Evolutionary conservation across 2,888 invertebrate species (phyloP).

Genomic region (Acrobasis consociella): DNA sequence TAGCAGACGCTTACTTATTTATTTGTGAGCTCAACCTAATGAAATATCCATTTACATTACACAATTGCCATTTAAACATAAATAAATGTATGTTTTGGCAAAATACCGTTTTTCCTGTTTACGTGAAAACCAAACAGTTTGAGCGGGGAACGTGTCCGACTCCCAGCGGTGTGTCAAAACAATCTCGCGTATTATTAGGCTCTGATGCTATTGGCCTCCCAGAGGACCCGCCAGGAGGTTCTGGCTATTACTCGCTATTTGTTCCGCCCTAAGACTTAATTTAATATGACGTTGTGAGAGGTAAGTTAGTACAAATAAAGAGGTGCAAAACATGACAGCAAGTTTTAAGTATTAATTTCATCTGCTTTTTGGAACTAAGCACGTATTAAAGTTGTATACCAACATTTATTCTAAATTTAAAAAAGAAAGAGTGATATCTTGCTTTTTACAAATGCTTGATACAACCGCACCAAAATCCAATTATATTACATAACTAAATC

Average conservation of each 20-base stretch:
- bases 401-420: too few relatives aligned
- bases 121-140: slow-evolving; percentile 6
- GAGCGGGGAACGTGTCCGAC: slow-evolving; percentile 6
- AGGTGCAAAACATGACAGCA: too few relatives aligned
- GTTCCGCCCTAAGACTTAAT: slow-evolving; percentile 9
- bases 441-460: too few relatives aligned
- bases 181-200: slow-evolving; percentile 20
- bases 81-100: not conserved
- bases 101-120: not conserved
- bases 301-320: too few relatives aligned
- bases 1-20: too few relatives aligned
- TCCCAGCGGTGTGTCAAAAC: slow-evolving; percentile 19
- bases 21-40: not conserved
- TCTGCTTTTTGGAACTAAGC: too few relatives aligned
- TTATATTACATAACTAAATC: too few relatives aligned
- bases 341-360: too few relatives aligned
- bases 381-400: too few relatives aligned
- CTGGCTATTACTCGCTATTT: slow-evolving; percentile 12
- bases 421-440: too few relatives aligned
- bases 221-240: not conserved
- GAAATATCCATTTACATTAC: not conserved
- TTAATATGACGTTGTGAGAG: slow-evolving; percentile 6
- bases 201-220: slow-evolving; percentile 16
- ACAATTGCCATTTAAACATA: not conserved
- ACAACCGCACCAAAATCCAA: too few relatives aligned